phyloP scores from a whole-genome alignment of 2,797 vertebrate genomes.

The Peromyscus nudipes region DNA sequence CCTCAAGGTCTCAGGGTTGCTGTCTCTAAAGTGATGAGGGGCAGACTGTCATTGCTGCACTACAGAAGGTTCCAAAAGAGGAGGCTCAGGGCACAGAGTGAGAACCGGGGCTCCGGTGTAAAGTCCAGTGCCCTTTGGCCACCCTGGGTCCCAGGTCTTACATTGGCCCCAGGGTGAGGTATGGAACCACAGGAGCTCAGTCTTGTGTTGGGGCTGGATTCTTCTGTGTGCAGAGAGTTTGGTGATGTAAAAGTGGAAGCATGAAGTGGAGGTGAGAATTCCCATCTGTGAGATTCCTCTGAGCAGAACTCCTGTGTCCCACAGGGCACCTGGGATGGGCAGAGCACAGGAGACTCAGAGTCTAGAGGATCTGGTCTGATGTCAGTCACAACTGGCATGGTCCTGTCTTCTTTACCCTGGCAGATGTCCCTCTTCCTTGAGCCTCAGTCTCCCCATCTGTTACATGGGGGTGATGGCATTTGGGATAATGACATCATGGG shows the following conservation, averaged over 20 bases:
- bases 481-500: neutral
- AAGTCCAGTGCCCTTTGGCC: neutral
- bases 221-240: neutral
- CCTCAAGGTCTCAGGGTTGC: neutral
- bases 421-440: neutral
- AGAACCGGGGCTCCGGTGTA: neutral
- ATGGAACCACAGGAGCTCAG: neutral
- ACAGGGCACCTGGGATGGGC: too few species aligned
- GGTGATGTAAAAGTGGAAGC: neutral
- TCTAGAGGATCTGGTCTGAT: neutral
- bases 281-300: fast-evolving
- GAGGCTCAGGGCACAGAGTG: neutral
- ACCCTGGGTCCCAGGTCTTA: neutral
- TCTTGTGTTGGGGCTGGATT: neutral
- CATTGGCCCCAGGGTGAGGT: neutral
- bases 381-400: neutral
- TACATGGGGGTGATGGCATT: fast-evolving
- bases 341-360: neutral
- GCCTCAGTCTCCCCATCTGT: constrained; percentile 1
- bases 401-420: neutral
- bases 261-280: neutral
- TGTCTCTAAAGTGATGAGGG: neutral
- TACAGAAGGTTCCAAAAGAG: constrained; percentile 34
- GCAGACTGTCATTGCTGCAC: neutral
- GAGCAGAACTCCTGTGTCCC: neutral